phyloP scores from a whole-genome alignment of 2,888 invertebrate genomes.

The Masnerella sp. region DNA sequence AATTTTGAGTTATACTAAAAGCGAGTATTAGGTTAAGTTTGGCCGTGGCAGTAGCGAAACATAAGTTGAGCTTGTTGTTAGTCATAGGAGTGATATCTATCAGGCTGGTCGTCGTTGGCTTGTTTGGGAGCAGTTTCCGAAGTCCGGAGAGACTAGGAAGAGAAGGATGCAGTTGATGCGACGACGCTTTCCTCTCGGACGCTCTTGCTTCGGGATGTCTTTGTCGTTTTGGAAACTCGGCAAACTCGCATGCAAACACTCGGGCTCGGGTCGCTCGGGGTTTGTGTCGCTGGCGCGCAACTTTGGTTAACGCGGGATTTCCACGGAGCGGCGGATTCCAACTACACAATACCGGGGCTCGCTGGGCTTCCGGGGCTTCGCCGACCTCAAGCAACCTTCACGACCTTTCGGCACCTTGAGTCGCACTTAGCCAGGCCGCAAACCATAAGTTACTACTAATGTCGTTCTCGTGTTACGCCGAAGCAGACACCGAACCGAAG shows the following conservation, averaged over 20 bases:
- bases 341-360: too few species aligned
- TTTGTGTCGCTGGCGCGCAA: slow-evolving; percentile 73
- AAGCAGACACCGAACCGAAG: slow-evolving; percentile 57
- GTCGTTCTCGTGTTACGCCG: slow-evolving; percentile 75
- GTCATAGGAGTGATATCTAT: slow-evolving; percentile 71
- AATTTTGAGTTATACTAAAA: slow-evolving; percentile 45
- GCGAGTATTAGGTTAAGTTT: slow-evolving; percentile 70
- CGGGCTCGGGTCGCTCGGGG: too few species aligned
- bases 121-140: slow-evolving; percentile 45
- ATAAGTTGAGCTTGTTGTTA: slow-evolving; percentile 69
- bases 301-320: slow-evolving; percentile 66
- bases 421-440: slow-evolving; percentile 70
- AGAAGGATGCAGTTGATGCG: slow-evolving; percentile 47
- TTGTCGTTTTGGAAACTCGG: slow-evolving; percentile 43
- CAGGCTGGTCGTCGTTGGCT: slow-evolving; percentile 56
- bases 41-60: slow-evolving; percentile 66
- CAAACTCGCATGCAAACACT: slow-evolving; percentile 69
- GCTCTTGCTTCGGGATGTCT: slow-evolving; percentile 19
- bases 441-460: slow-evolving; percentile 77
- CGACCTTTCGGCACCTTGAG: slow-evolving; percentile 57
- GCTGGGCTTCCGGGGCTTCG: slow-evolving; percentile 63
- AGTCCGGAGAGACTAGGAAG: slow-evolving; percentile 44
- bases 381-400: slow-evolving; percentile 54
- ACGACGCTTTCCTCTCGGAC: slow-evolving; percentile 13
- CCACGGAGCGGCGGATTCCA: too few species aligned